These are phyloP conservation scores for Myodes glareolus DNA, from an alignment of 2,113 vertebrate genomes.

Conservation along the genomic window DNA sequence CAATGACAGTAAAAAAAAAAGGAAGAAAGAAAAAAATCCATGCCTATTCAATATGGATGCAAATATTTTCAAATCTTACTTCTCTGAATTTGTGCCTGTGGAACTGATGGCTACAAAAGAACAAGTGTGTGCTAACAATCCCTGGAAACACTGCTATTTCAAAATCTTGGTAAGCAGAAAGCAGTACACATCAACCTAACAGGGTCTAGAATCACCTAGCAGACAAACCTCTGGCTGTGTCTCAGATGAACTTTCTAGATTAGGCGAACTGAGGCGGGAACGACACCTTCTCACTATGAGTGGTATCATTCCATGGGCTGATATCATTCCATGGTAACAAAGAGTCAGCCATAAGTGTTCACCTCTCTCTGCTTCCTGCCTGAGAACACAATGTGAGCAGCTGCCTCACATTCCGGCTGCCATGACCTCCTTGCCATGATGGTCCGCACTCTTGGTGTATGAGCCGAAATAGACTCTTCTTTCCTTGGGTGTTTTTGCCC, in stretches of 20 bases:
- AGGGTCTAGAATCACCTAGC: not conserved
- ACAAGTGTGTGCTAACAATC: not conserved
- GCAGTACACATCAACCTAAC: not conserved
- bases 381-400: not conserved
- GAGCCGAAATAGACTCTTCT: not conserved
- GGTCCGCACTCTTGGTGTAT: not conserved
- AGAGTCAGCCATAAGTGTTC: not conserved
- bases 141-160: not conserved
- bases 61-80: not conserved
- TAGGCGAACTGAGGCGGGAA: not conserved
- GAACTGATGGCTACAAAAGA: not conserved
- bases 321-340: not conserved
- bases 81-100: not conserved
- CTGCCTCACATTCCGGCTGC: not conserved
- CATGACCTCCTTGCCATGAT: not conserved
- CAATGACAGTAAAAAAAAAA: not conserved
- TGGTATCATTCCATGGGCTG: not conserved
- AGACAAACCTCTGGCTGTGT: not conserved
- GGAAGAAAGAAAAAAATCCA: not conserved
- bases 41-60: not conserved
- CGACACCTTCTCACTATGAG: not conserved
- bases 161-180: slow-evolving; percentile 10
- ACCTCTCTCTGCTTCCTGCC: not conserved
- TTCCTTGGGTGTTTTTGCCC: not conserved
- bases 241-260: not conserved